Base-by-base conservation (phyloP, 2,797 vertebrate genomes). In the Sphaeramia orbicularis region DNA sequence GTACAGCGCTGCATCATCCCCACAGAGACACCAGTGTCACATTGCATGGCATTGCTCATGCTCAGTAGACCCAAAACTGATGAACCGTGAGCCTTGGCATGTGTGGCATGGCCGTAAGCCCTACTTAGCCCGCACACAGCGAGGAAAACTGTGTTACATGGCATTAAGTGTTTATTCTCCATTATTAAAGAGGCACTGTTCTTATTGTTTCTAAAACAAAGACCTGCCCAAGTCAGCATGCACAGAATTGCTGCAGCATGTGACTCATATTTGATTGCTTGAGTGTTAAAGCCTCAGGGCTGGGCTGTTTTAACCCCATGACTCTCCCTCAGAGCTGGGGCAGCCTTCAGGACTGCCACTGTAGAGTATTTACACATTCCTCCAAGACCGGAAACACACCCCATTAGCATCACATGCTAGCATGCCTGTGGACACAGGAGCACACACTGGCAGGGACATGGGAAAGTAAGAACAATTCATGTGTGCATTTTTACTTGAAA, bases 321-420 rank as follows among this genome's bases (percentile, higher is more conserved):
- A 85, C 80, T 81, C 80, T 88, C 76, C 62, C 66, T 80, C 15
- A 4, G 18, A 54, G 68, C 62, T 48, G 45, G 74, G 73, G 55
- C 64, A 50, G 77, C 80, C 84, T 82, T 41, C 72, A 68, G 81
- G 83, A 83, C 83, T 76, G 81, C 68, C 71, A 51, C 58, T 51
- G 78, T 7, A 30, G 37, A 73, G 55, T 74, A 72, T 86, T 86
- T 74, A 74, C 70, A 85, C 87, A 90, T 91, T 90, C 86, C 81
- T 84, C 71, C 72, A 30, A 1, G 15, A 27, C 77, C 32, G 71
- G 85, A 91, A 88, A 85, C 76, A 80, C 66, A 55, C 80, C 10
- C 76, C 86, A 88, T 93, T 91, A 87, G 83, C 86, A 76, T 90
- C 67, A 56, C 81, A 87, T 83, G 88, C 84, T 76, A 86, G 85